phyloP scores from a whole-genome alignment of 2,888 invertebrate genomes.

The Blastobasis adustella region DNA sequence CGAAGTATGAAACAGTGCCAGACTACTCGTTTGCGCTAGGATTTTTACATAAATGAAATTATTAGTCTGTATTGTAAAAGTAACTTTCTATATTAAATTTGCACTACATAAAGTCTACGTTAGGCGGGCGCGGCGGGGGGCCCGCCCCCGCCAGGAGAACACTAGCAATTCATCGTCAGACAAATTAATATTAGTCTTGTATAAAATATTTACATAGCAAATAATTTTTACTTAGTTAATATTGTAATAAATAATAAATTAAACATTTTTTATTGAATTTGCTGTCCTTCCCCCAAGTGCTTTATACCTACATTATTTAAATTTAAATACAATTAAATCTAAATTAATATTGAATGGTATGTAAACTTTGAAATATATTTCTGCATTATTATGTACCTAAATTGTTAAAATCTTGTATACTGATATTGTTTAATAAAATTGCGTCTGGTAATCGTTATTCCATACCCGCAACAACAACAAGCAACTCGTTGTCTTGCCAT shows the following conservation, averaged over 20 bases:
- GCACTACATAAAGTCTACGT: constrained; percentile 64
- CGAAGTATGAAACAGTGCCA: constrained; percentile 69
- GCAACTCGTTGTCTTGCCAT: background rate
- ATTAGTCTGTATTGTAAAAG: constrained; percentile 69
- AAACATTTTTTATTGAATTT: constrained; percentile 75
- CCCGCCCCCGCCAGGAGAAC: constrained; percentile 36
- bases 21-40: constrained; percentile 71
- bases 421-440: constrained; percentile 50
- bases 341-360: constrained; percentile 62
- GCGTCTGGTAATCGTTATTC: constrained; percentile 39
- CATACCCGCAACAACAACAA: background rate
- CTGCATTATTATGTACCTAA: constrained; percentile 62
- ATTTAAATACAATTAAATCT: constrained; percentile 67
- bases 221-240: constrained; percentile 75
- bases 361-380: constrained; percentile 69
- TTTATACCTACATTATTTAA: constrained; percentile 75
- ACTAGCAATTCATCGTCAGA: constrained; percentile 67
- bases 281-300: constrained; percentile 77
- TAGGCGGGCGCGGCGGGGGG: constrained; percentile 15
- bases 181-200: constrained; percentile 71
- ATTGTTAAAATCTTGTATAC: constrained; percentile 59
- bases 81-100: constrained; percentile 70
- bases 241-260: constrained; percentile 68
- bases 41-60: constrained; percentile 72
- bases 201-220: constrained; percentile 74